Percentiles rank a stretch among this genome's conserved stretches.
These are phyloP conservation scores for Schizothorax lantsangensis DNA, from an alignment of 2,797 vertebrate species.

Conservation along the genomic window DNA sequence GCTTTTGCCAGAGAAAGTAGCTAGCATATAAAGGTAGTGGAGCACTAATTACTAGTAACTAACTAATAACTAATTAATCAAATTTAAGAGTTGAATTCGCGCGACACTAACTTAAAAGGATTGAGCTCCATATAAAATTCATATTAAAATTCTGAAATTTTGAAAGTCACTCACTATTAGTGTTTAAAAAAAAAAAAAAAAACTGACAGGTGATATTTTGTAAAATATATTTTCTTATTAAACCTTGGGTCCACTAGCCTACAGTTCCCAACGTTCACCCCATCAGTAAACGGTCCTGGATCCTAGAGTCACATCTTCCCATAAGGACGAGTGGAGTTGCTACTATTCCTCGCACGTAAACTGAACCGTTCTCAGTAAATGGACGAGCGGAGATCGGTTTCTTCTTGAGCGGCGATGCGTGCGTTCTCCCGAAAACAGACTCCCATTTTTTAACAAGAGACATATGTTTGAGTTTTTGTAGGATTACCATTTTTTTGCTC, in stretches of 20 bases:
- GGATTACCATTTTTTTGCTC: constrained; percentile 47
- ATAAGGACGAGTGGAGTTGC: neutral
- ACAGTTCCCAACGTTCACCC: neutral
- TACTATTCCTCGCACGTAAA: constrained; percentile 62
- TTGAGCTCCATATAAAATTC: neutral
- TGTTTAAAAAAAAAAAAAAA: neutral
- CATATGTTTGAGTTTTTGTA: constrained; percentile 67
- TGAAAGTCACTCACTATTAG: neutral
- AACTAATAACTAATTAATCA: no score
- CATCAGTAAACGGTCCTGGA: neutral
- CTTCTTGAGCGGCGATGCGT: constrained; percentile 67
- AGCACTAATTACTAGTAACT: no score
- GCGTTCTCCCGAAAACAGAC: constrained; percentile 62
- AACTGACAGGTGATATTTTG: neutral
- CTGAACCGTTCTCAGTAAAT: constrained; percentile 53
- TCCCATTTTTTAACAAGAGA: constrained; percentile 70
- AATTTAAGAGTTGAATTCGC: neutral
- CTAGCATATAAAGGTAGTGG: neutral
- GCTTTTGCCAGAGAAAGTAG: no score
- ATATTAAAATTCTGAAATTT: neutral
- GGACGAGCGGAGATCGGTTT: constrained; percentile 68
- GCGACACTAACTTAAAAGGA: neutral
- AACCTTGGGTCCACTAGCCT: neutral
- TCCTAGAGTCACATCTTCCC: constrained; percentile 9
- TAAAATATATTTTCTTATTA: neutral